Evolutionary conservation across 2,888 invertebrate genomes (phyloP), one percentile per base, ranked within the genome.

Genomic region (Agrilus mali): DNA sequence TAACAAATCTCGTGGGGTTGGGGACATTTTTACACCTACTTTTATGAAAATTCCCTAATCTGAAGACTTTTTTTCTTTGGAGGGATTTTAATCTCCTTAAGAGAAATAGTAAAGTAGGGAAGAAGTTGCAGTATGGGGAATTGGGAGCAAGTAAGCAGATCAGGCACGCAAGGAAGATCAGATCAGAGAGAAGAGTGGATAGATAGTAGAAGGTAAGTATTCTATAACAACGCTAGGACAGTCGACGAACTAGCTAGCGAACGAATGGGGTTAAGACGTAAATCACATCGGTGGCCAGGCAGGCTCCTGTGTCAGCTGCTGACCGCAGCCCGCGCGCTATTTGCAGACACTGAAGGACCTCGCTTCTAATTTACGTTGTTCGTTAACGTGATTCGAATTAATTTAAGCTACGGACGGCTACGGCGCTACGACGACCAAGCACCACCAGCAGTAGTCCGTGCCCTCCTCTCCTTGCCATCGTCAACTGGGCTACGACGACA

Each of bases 261-360:
- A 71, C 70, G 69, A 71, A 69, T 66, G 70, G 64, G 66, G 66
- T 65, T 65, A 63, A 64, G 69, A 72, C 71, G 75, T 76, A 76
- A 75, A 74, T 76, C 75, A 75, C 71, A 68, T 63, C 66, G 64
- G 55, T 51, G 47, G 52, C 57, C 55, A 59, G 56, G 57, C 59
- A 52, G 53, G 56, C 59, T 54, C 56, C 47, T 51, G 57, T 56
- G 57, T 56, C 57, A 59, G 56, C 58, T 58, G 59, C 61, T 64
- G 63, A 63, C 64, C 64, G 60, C 64, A 63, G 58, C 59, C 55
- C 51, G 55, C 27, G 27, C 56, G 58, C 58, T 55, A 58, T 57
- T 55, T 55, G 55, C 55, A 57, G 56, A 58, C 56, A 58, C 56
- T 51, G 52, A 53, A 54, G 54, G 53, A 54, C 55, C 54, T 54